Evolutionary conservation across 2,113 vertebrate genomes (phyloP).

Genomic region (Chitala chitala): DNA sequence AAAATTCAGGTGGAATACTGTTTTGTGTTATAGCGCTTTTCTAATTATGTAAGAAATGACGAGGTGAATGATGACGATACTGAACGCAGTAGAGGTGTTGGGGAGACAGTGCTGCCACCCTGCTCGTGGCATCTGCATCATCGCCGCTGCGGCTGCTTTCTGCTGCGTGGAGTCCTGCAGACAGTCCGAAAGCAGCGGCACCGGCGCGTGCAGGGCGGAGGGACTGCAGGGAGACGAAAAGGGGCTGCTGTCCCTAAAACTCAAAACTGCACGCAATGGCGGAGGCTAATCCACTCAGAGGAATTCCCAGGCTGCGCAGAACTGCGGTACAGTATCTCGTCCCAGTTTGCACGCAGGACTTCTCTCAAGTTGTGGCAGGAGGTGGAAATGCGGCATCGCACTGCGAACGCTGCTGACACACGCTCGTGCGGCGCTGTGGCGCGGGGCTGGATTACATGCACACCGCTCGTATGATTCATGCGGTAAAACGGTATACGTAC

Average conservation of each 20-base stretch:
- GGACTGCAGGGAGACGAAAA: conserved; percentile 25
- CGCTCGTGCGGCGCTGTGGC: conserved; percentile 6
- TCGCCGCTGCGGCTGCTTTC: conserved; percentile 58
- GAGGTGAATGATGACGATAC: not conserved
- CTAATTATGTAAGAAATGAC: conserved; percentile 6
- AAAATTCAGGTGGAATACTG: not conserved
- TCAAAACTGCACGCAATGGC: conserved; percentile 68
- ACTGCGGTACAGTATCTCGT: conserved; percentile 77
- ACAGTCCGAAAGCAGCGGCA: conserved; percentile 24
- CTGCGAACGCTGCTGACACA: conserved; percentile 7
- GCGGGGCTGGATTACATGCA: not conserved
- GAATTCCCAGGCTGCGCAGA: conserved; percentile 74
- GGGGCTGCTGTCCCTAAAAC: conserved; percentile 20
- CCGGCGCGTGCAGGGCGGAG: conserved; percentile 27
- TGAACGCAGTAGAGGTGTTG: conserved; percentile 1
- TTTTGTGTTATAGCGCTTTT: not conserved
- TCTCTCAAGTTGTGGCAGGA: conserved; percentile 51
- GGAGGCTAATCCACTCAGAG: conserved; percentile 71
- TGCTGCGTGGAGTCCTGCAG: conserved; percentile 43
- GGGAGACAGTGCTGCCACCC: conserved; percentile 29
- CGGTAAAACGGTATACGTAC: not conserved
- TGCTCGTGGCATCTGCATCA: conserved; percentile 53
- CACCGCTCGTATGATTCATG: conserved; percentile 1
- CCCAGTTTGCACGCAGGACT: conserved; percentile 36
- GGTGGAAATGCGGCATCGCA: conserved; percentile 55